Evolutionary conservation across 2,113 vertebrate genomes (phyloP), one percentile per base, ranked within the genome.

Genomic region (Prinia subflava): DNA sequence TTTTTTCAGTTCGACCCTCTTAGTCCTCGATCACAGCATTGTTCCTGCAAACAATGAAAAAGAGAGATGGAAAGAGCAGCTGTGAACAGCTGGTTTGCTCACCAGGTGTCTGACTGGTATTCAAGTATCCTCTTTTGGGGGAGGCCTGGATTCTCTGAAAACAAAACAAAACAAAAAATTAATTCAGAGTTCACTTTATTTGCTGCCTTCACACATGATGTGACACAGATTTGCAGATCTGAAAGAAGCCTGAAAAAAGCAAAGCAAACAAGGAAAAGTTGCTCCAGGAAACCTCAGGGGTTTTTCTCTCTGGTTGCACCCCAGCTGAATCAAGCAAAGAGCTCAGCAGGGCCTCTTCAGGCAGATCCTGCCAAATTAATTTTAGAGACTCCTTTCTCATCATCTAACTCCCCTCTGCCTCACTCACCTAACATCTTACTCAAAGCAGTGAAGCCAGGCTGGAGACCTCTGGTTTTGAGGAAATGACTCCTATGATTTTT

Each of bases 41-140:
- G 92, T 97, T 97, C 60, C 83, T 94, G 85, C 83, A 93, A 97
- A 97, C 96, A 98, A 97, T 96, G 88, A 96, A 94, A 93, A 56
- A 95, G 77, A 95, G 81, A 95, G 90, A 95, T 93, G 90, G 79
- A 96, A 96, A 97, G 71, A 97, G 83, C 95, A 95, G 95, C 55
- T 95, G 90, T 87, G 78, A 89, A 87, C 42, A 81, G 83, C 85
- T 96, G 95, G 75, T 68, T 95, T 83, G 73, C 89, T 95, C 83
- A 88, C 89, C 87, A 91, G 93, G 87, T 92, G 71, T 89, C 80
- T 68, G 83, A 90, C 79, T 89, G 78, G 84, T 90, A 78, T 79
- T 93, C 69, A 56, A 94, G 78, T 87, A 42, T 60, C 65, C 44
- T 82, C 56, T 79, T 96, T 79, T 53, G 74, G 85, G 57, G 25